Evolutionary conservation across 2,888 invertebrate species (phyloP).

Genomic region (Lasioglossum marginatum): DNA sequence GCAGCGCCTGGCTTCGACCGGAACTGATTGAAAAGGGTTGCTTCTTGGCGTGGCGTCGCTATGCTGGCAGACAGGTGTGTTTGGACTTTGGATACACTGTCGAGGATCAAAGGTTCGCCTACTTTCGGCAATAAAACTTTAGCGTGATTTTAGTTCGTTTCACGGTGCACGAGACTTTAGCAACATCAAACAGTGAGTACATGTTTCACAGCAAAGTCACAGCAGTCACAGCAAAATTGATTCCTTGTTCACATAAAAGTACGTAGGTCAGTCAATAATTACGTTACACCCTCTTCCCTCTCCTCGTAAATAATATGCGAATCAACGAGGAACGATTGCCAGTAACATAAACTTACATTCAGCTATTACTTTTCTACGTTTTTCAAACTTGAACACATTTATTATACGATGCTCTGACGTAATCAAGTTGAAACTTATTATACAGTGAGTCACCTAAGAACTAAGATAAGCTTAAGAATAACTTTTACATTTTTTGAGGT

Average conservation of each 20-base stretch:
- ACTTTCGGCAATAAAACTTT: background rate
- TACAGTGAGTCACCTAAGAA: too few relatives aligned
- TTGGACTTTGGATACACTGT: background rate
- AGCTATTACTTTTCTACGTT: too few relatives aligned
- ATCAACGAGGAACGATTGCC: too few relatives aligned
- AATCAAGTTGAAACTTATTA: too few relatives aligned
- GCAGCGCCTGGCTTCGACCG: conserved; percentile 27
- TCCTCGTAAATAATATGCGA: too few relatives aligned
- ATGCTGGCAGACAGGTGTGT: conserved; percentile 26
- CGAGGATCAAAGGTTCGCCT: conserved; percentile 5
- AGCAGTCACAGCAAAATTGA: background rate
- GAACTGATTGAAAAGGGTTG: conserved; percentile 39
- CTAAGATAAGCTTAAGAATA: too few relatives aligned
- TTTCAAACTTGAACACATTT: too few relatives aligned
- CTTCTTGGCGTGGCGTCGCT: background rate
- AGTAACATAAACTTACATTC: too few relatives aligned
- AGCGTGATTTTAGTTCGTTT: background rate
- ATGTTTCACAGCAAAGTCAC: background rate
- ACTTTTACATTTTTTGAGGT: too few relatives aligned
- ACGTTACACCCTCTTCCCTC: too few relatives aligned
- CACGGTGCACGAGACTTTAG: background rate
- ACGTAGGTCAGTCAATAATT: background rate
- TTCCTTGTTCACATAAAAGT: background rate
- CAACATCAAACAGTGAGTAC: background rate
- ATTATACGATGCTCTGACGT: too few relatives aligned